Base-by-base conservation (phyloP, 2,888 invertebrate genomes). In the Drosophila algonquin region DNA sequence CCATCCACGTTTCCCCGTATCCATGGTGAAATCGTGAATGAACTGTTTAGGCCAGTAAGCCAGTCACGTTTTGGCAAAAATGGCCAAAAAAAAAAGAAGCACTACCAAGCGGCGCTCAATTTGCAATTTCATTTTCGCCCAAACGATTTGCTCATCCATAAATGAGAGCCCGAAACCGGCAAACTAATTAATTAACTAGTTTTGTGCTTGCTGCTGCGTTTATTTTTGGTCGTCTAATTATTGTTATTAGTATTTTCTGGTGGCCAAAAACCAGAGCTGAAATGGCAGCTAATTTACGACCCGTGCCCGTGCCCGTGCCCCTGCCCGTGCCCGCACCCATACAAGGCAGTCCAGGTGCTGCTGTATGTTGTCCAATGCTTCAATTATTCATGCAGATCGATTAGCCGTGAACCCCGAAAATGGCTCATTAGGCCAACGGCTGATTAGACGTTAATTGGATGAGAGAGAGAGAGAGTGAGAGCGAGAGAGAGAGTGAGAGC, bases 401-500 rank as follows among this genome's bases (percentile, higher is more conserved):
- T 84, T 87, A 75, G 65, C 63, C 32, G 46, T 47, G 63, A 76
- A 27, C 75, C 73, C 32, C 75, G 76, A 50, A 63, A 86, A 69
- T 73, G 86, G 76, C 60, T 72, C 73, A 71, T 60, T 70, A 70
- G 62, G 67, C 65, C 32, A 40, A 14, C 57, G 56, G 63, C 73
- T 87, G 85, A 84, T 87, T 75, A 79, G 84, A 79, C 65, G 71
- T 65, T 84, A 86, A 87, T 88, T 84, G 80, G 56, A 45, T 57
- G 50, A 55, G 40, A 63, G 60, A 60, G 50, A 60, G 69, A 21
- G 40, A 58, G 52, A 55, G 40, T n/a, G n/a, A n/a, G n/a, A n/a
- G n/a, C 60, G 57, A 58, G 50, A 60, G 65, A 21, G 40, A 24
- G 44, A 8, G 30, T n/a, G 40, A 58, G 52, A 55, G 40, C 60